Base-by-base conservation (phyloP, 1,140 invertebrate genomes). In the Philotrypesis tridentata region DNA sequence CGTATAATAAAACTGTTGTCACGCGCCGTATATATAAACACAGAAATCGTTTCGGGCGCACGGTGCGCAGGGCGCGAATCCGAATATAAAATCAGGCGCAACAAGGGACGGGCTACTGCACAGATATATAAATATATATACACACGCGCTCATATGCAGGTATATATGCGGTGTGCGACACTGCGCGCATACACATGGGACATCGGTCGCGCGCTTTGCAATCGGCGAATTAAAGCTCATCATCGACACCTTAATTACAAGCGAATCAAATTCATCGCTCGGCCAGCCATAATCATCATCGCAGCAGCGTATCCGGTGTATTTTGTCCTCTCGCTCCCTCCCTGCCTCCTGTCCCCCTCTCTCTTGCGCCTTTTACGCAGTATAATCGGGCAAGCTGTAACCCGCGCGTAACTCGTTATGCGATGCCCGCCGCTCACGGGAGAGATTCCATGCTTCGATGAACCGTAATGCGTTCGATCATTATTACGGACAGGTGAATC, bases 231-330 rank as follows among this genome's bases (percentile, higher is more conserved):
- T 79, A 78, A 82, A 82, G 68, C 74, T 63, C 81, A 82, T 77
- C 75, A 82, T 83, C 76, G 76, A 79, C 68, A 79, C 82, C 82
- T 74, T 79, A 79, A 83, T 79, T 79, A 83, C 82, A 83, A 60
- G 72, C 67, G 65, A 79, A 83, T 83, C 72, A 65, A 67, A 83
- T 79, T 79, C 74, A 75, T 82, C 48, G 63, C 31, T 33, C 25
- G 33, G 71, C 29, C 48, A 14, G 31, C n/a, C 43, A 21, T 37
- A 79, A 71, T 79, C 77, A 61, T 79, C 65, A 55, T 55, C 17
- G 68, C 1, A 14, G 48, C 21, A 21, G 70, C 55, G 17, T 65
- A 65, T 43, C 77, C 70, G 21, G 43, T 73, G 33, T 40, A 73
- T 80, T 80, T 80, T 55, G 48, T 55, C n/a, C n/a, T n/a, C 7